phyloP scores from a whole-genome alignment of 2,888 invertebrate species.

The Hoplodrina ambigua region DNA sequence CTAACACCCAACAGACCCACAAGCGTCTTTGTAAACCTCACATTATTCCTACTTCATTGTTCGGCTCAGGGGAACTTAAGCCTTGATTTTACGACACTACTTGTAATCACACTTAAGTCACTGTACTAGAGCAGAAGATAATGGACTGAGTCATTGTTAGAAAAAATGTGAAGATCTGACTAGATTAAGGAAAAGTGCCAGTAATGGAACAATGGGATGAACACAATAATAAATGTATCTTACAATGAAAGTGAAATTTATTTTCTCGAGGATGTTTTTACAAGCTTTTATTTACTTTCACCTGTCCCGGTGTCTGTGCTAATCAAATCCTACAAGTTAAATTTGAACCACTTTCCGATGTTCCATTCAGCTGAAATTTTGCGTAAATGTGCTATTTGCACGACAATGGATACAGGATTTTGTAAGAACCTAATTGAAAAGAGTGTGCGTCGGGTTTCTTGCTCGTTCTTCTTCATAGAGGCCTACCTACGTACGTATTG shows the following conservation, averaged over 20 bases:
- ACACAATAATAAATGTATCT: not conserved
- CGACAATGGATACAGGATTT: too few species aligned
- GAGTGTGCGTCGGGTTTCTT: too few species aligned
- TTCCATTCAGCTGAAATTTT: too few species aligned
- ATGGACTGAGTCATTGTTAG: conserved; percentile 26
- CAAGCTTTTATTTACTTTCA: too few species aligned
- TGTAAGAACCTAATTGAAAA: too few species aligned
- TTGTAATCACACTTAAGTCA: conserved; percentile 34
- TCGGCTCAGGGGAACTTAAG: conserved; percentile 21
- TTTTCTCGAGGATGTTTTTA: not conserved
- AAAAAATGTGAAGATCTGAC: conserved; percentile 31
- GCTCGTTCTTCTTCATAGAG: too few species aligned
- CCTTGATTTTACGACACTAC: conserved; percentile 33
- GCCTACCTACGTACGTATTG: too few species aligned
- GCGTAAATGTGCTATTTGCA: too few species aligned
- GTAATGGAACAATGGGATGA: conserved; percentile 5
- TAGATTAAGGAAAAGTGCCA: conserved; percentile 23
- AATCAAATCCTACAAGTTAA: too few species aligned
- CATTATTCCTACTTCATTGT: conserved; percentile 18
- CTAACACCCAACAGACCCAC: not conserved
- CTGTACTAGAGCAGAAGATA: conserved; percentile 17
- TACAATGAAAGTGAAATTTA: not conserved
- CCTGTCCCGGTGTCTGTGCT: too few species aligned
- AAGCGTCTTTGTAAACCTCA: conserved; percentile 7
- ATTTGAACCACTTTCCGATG: too few species aligned